A percentile compares a stretch with the other conserved stretches of the same genome.
phyloP scores from a whole-genome alignment of 1,140 invertebrate genomes.

The Drosophila tani region DNA sequence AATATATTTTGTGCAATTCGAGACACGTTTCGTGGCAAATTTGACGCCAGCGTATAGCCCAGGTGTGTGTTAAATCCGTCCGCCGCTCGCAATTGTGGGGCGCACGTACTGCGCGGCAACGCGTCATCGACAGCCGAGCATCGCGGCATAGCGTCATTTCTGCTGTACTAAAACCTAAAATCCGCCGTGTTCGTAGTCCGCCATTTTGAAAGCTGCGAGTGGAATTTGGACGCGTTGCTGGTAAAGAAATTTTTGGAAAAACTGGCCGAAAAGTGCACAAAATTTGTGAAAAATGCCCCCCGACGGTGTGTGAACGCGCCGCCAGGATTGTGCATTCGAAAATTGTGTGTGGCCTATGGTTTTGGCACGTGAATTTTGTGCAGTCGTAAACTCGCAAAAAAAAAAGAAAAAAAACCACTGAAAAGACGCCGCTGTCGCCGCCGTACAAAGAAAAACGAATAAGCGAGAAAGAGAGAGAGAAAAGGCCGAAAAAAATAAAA shows the following conservation, averaged over 20 bases:
- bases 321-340: slow-evolving; percentile 40
- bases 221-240: slow-evolving; percentile 84
- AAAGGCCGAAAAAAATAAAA: slow-evolving; percentile 51
- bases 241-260: slow-evolving; percentile 72
- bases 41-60: slow-evolving; percentile 38
- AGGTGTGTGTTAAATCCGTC: slow-evolving; percentile 52
- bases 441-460: slow-evolving; percentile 62
- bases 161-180: slow-evolving; percentile 84
- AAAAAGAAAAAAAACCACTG: slow-evolving; percentile 6
- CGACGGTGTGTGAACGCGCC: slow-evolving; percentile 37
- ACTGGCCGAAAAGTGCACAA: slow-evolving; percentile 65
- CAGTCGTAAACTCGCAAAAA: slow-evolving; percentile 76
- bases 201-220: slow-evolving; percentile 85
- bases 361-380: slow-evolving; percentile 72
- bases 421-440: slow-evolving; percentile 62
- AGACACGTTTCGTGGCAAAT: slow-evolving; percentile 47
- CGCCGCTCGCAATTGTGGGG: slow-evolving; percentile 11
- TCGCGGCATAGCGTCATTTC: slow-evolving; percentile 75
- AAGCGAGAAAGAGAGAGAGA: slow-evolving; percentile 42
- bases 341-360: slow-evolving; percentile 69
- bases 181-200: slow-evolving; percentile 83
- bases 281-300: slow-evolving; percentile 62
- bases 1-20: slow-evolving; percentile 47
- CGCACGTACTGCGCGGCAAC: slow-evolving; percentile 16
- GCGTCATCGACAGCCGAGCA: slow-evolving; percentile 16